phyloP scores from a whole-genome alignment of 1,140 invertebrate genomes.

The Steinernema feltiae region DNA sequence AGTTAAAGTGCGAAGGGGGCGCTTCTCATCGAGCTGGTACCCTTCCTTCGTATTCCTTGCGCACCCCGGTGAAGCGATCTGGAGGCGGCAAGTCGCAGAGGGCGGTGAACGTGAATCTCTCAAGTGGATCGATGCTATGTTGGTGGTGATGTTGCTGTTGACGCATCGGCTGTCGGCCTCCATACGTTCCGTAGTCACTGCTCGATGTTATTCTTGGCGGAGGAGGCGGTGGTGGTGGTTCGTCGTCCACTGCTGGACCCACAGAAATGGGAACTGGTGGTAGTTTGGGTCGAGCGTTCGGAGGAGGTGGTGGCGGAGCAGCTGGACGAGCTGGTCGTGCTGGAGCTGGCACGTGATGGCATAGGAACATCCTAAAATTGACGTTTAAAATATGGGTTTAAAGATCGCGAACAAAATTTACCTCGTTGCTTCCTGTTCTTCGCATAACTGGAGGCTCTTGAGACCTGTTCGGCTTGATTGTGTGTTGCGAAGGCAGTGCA shows the following conservation, averaged over 20 bases:
- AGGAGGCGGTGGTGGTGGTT: slow-evolving; percentile 66
- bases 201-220: background rate
- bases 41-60: background rate
- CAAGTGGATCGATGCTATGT: background rate
- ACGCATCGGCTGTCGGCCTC: background rate
- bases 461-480: background rate
- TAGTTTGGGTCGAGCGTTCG: background rate
- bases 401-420: background rate
- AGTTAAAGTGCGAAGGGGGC: too few relatives aligned
- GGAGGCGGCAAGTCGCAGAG: background rate
- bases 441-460: background rate
- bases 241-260: background rate
- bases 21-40: background rate
- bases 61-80: background rate
- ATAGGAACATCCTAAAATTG: background rate
- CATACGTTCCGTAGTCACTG: background rate
- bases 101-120: background rate
- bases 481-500: too few relatives aligned
- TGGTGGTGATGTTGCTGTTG: background rate
- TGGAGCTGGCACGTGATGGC: background rate
- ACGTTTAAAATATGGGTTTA: background rate
- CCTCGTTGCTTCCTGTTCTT: background rate
- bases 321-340: background rate
- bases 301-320: background rate
- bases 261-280: background rate